phyloP scores from a whole-genome alignment of 2,888 invertebrate species.

The Aspidiotus rigidus region DNA sequence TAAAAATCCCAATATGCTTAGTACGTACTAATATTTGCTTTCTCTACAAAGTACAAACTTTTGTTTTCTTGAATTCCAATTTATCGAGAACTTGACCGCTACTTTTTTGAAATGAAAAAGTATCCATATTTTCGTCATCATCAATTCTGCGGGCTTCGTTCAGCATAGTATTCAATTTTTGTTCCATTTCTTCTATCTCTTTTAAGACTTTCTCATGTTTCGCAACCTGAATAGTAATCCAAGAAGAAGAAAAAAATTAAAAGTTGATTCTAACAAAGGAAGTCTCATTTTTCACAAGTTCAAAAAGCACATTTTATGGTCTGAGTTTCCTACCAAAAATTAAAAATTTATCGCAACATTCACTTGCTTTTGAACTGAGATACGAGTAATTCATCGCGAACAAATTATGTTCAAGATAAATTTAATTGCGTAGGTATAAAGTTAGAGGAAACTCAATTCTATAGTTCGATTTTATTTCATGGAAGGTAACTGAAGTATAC shows the following conservation, averaged over 20 bases:
- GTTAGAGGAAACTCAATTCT: too few relatives aligned
- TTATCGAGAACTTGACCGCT: conserved; percentile 54
- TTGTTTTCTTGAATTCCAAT: conserved; percentile 53
- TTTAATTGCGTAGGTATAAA: too few relatives aligned
- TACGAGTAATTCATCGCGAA: too few relatives aligned
- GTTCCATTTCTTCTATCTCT: conserved; percentile 47
- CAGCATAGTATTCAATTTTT: conserved; percentile 36
- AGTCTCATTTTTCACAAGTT: not conserved
- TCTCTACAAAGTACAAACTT: conserved; percentile 44
- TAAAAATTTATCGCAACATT: too few relatives aligned
- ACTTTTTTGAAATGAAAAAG: conserved; percentile 64
- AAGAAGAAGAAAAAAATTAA: conserved; percentile 37
- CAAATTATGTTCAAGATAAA: too few relatives aligned
- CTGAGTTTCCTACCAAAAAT: too few relatives aligned
- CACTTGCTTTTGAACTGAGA: too few relatives aligned
- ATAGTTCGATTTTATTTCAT: too few relatives aligned
- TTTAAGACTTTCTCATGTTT: conserved; percentile 49
- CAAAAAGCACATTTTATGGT: too few relatives aligned
- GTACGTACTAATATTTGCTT: not conserved
- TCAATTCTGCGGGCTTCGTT: conserved; percentile 42
- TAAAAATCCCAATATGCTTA: not conserved
- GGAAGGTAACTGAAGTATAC: too few relatives aligned
- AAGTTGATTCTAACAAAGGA: not conserved
- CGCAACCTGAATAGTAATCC: conserved; percentile 48
- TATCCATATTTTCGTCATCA: conserved; percentile 64